Evolutionary conservation across 2,797 vertebrate genomes (phyloP).

Genomic region (Pseudochaenichthys georgianus): DNA sequence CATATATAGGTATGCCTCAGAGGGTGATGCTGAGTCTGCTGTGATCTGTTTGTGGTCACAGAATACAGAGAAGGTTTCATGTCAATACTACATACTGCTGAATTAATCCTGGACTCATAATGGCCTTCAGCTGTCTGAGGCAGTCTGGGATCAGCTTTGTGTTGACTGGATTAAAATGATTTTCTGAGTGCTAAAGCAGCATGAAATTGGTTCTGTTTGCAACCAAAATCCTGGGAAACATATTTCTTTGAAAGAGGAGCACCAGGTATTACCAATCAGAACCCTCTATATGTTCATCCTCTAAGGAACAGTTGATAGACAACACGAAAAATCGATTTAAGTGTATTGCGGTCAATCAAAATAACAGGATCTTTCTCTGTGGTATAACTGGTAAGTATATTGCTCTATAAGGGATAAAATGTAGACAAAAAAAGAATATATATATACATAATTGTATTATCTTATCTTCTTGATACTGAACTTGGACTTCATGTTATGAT

Average conservation of each 20-base stretch:
- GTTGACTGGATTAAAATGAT: constrained; percentile 73
- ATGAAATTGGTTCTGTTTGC: constrained; percentile 83
- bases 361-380: too few species aligned
- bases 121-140: constrained; percentile 47
- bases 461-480: not conserved
- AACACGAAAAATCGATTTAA: constrained; percentile 24
- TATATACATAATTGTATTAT: not conserved
- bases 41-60: constrained; percentile 31
- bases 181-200: constrained; percentile 77
- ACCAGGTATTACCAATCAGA: constrained; percentile 65
- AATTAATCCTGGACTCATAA: constrained; percentile 60
- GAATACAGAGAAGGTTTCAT: constrained; percentile 27
- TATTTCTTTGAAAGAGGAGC: constrained; percentile 55
- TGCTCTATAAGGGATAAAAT: constrained; percentile 18
- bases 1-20: not conserved
- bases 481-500: not conserved
- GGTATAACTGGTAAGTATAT: constrained; percentile 3
- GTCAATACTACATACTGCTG: constrained; percentile 42
- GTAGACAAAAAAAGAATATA: not conserved
- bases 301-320: constrained; percentile 36
- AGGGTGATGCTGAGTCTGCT: not conserved
- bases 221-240: constrained; percentile 61
- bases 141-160: constrained; percentile 52
- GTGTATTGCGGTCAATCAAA: too few species aligned
- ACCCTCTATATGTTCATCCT: constrained; percentile 44